Evolutionary conservation across 2,797 vertebrate genomes (phyloP).

Genomic region (Loriculus beryllinus): DNA sequence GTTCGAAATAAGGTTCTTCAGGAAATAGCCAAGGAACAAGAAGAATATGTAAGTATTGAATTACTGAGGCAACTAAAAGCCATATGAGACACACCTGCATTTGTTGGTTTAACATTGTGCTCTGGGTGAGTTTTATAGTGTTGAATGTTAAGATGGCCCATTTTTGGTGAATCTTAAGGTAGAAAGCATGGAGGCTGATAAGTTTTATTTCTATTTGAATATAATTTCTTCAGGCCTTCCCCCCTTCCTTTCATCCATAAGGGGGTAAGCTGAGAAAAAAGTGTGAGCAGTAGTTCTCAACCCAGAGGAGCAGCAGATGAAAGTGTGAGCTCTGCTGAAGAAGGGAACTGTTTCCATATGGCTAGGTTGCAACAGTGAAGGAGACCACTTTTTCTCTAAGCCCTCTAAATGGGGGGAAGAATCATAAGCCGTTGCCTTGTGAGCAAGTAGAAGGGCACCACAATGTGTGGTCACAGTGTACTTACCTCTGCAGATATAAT

Average conservation of each 20-base stretch:
- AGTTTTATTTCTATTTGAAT: not conserved
- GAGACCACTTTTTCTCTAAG: not conserved
- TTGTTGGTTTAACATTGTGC: not conserved
- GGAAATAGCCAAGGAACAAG: slow-evolving; percentile 75
- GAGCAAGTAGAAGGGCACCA: not conserved
- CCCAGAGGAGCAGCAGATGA: not conserved
- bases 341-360: not conserved
- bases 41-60: slow-evolving; percentile 79
- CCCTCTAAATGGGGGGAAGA: not conserved
- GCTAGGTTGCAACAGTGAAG: not conserved
- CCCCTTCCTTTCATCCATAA: not conserved
- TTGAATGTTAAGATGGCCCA: not conserved
- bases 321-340: not conserved
- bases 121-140: not conserved
- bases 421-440: not conserved
- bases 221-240: not conserved
- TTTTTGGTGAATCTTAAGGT: not conserved
- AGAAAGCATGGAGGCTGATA: not conserved
- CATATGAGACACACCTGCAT: not conserved
- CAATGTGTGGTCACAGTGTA: not conserved
- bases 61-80: not conserved
- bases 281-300: not conserved
- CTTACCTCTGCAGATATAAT: not conserved
- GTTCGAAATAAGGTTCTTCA: slow-evolving; percentile 74
- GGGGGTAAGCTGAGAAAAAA: not conserved